Base-by-base conservation (phyloP, 1,140 invertebrate species). In the Lepidostoma basale region DNA sequence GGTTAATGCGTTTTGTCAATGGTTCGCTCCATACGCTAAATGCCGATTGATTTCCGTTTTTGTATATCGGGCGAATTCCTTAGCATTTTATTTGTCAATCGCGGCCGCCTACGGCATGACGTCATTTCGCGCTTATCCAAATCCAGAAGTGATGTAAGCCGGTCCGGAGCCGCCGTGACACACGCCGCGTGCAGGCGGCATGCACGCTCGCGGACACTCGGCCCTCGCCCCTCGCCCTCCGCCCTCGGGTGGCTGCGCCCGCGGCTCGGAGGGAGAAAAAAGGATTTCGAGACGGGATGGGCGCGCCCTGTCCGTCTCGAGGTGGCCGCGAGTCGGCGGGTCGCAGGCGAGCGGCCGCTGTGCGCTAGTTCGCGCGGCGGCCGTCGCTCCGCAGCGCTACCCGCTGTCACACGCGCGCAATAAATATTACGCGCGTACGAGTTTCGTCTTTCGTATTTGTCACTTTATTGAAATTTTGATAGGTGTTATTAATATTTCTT, bases 111-210 rank as follows among this genome's bases (percentile, higher is more conserved):
- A 79, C 78, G 75, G 52, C 54, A 74, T 81, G 78, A 81, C 81
- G 80, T 81, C 77, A 82, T 76, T 18, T 76, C 75, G 75, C 74
- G 74, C 73, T 70, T 74, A 77, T 76, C 76, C 76, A 79, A 77
- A 79, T 79, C 69, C 73, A 76, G 74, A 74, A 67, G 74, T 81
- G 79, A 82, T 79, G 79, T 77, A 82, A 82, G 75, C 75, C 70
- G 74, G 75, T 25, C 14, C 54, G 78, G 77, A 77, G 78, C 79
- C 78, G 79, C 22, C n/a, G 20, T 77, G 76, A 72, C 79, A 79
- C 79, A 78, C 80, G 80, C 79, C 77, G 77, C 75, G 67, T 74
- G 70, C 72, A 68, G 71, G 74, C 74, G 74, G 74, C 76, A 76
- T 77, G n/a, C n/a, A n/a, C n/a, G n/a, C n/a, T n/a, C n/a, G n/a